Conservation (phyloP, 2,888 invertebrate species). For the Aporophyla lueneburgensis region DNA sequence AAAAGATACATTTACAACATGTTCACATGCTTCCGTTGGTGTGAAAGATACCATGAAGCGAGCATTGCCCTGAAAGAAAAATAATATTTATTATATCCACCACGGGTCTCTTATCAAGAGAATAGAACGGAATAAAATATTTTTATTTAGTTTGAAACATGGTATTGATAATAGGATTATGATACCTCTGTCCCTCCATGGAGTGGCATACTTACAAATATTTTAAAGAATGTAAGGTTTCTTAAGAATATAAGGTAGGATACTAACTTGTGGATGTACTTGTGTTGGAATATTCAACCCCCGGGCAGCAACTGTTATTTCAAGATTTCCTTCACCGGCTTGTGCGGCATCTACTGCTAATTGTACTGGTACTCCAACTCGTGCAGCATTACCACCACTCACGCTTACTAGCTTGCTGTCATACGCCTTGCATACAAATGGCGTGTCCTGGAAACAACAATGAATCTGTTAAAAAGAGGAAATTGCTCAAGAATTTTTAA, state of each 20-base stretch:
- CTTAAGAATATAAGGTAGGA: background rate
- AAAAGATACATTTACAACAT: slow-evolving; percentile 99
- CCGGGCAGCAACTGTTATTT: slow-evolving; percentile 98
- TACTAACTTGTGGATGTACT: slow-evolving; percentile 96
- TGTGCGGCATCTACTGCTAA: slow-evolving; percentile 98
- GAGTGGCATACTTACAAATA: background rate
- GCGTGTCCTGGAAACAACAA: slow-evolving; percentile 92
- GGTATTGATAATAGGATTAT: background rate
- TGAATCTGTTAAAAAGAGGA: background rate
- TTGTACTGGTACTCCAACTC: slow-evolving; percentile 97
- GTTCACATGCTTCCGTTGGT: slow-evolving; percentile 98
- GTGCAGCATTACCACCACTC: slow-evolving; percentile 93
- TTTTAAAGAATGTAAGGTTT: background rate
- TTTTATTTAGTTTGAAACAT: background rate
- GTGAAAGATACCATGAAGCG: slow-evolving; percentile 99
- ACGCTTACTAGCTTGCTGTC: slow-evolving; percentile 97
- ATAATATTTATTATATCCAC: background rate
- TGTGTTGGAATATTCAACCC: slow-evolving; percentile 98
- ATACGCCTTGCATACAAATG: slow-evolving; percentile 97
- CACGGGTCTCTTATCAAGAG: background rate
- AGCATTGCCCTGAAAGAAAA: slow-evolving; percentile 86
- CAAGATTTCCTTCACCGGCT: slow-evolving; percentile 99
- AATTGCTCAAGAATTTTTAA: background rate
- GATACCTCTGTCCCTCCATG: background rate
- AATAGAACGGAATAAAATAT: background rate